A percentile compares a stretch with the other conserved stretches of the same genome.
Conservation (phyloP, 2,113 vertebrate genomes). For the Peromyscus leucopus region DNA sequence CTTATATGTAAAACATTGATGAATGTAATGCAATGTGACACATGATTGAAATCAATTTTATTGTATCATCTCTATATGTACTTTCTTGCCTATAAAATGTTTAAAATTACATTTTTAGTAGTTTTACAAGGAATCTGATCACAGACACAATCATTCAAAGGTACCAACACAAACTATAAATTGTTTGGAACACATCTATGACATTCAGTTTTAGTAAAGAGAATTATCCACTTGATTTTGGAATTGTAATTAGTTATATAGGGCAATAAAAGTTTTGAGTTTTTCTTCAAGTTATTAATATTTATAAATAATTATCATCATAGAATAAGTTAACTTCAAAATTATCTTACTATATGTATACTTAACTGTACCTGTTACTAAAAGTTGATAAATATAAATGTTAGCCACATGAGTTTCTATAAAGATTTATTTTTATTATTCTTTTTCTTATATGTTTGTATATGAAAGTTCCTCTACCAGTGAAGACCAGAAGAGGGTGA, state of each 20-base stretch:
- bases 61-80: not conserved
- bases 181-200: not conserved
- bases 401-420: not conserved
- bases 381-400: not conserved
- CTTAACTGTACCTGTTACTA: not conserved
- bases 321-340: not conserved
- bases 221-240: not conserved
- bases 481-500: not conserved
- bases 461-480: not conserved
- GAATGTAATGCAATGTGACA: not conserved
- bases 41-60: not conserved
- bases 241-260: not conserved
- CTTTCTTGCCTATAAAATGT: not conserved
- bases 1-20: not conserved
- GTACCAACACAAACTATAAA: not conserved
- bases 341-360: not conserved
- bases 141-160: not conserved
- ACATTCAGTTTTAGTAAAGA: not conserved
- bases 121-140: not conserved
- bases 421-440: not conserved
- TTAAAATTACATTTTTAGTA: not conserved
- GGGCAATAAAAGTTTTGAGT: not conserved
- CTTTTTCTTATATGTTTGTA: not conserved
- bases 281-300: not conserved
- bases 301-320: not conserved